Base-by-base conservation (phyloP, 2,888 invertebrate genomes). In the Netelia inedita region DNA sequence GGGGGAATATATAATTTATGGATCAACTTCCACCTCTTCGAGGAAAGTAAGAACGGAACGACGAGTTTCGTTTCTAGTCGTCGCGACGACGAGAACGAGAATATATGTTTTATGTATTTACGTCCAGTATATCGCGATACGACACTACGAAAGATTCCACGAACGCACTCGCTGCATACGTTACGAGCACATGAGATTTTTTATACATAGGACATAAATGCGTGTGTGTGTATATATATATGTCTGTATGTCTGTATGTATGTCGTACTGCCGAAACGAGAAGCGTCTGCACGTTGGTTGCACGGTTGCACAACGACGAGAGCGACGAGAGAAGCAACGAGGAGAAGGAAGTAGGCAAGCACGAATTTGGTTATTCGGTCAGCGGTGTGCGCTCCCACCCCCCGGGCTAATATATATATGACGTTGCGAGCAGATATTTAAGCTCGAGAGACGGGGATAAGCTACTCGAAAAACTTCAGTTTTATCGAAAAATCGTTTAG, bases 311-410 rank as follows among this genome's bases (percentile, higher is more conserved):
- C 82, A 85, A 85, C 21, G 41, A 11, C 9, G 55, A 28, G 55
- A 28, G 55, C 41, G 65, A 72, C 16, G 57, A 59, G 57, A 10
- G 28, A 19, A 16, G 46, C 53, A 55, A 73, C 75, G 82, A 63
- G 74, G 79, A 28, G 43, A 69, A 85, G 83, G 82, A 84, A 85
- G 92, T 92, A 92, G 92, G 92, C 91, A 89, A 74, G 88, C 89
- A 89, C 88, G 90, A 92, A 92, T 92, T 93, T 92, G 92, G 93
- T 93, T 93, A 93, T 92, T 93, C 92, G 93, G 93, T 92, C 92
- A 93, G 88, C 90, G 89, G 91, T 88, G 89, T 23, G 28, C 55
- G 21, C 55, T 57, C 71, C 66, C 61, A 85, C 84, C 85, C 84
- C 85, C 85, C 84, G 85, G 91, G 88, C 89, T 88, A 87, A 65